A percentile compares a stretch with the other conserved stretches of the same genome.
These are phyloP conservation scores for Bradypodion pumilum DNA, from an alignment of 2,797 vertebrate genomes.

Conservation along the genomic window DNA sequence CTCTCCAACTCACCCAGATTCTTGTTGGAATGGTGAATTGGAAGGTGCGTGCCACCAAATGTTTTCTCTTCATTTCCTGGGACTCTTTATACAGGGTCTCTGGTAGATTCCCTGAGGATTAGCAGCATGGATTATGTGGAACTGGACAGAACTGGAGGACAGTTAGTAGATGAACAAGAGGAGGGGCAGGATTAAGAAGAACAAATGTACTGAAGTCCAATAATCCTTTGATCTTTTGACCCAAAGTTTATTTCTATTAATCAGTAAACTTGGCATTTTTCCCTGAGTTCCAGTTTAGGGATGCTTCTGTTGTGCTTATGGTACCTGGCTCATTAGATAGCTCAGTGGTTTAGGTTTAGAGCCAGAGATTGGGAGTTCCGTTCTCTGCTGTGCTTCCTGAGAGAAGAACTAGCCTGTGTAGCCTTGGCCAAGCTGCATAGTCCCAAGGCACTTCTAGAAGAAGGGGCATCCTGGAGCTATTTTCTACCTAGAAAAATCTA, in stretches of 20 bases:
- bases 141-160: neutral
- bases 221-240: neutral
- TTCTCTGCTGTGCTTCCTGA: too few species aligned
- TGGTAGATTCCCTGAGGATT: neutral
- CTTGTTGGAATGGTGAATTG: neutral
- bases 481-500: too few species aligned
- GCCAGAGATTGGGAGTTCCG: too few species aligned
- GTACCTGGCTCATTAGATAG: too few species aligned
- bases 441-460: too few species aligned
- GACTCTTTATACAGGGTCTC: slow-evolving; percentile 5
- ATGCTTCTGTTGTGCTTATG: neutral
- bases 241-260: neutral
- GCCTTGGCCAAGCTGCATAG: too few species aligned
- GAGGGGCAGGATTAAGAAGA: slow-evolving; percentile 6
- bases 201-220: neutral
- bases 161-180: neutral
- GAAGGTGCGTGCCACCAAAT: neutral
- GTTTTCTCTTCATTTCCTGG: neutral
- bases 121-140: neutral
- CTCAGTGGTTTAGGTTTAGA: too few species aligned
- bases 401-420: too few species aligned
- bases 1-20: neutral
- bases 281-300: neutral
- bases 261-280: neutral
- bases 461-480: too few species aligned